A percentile compares a stretch with the other conserved stretches of the same genome.
phyloP scores from a whole-genome alignment of 2,797 vertebrate species.

The Pipistrellus pipistrellus region DNA sequence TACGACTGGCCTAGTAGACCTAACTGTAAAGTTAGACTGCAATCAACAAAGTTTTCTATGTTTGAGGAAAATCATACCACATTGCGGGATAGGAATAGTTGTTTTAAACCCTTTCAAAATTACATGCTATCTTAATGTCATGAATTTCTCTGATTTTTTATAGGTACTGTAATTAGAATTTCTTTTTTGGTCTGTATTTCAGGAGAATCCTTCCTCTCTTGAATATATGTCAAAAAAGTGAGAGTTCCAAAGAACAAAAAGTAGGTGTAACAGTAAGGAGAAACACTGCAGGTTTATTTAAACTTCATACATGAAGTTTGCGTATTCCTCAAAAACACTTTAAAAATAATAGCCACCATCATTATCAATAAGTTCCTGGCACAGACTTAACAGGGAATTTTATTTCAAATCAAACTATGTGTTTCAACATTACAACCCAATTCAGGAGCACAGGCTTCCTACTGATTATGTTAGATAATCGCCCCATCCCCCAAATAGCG shows the following conservation, averaged over 20 bases:
- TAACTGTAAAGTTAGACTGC: conserved; percentile 4
- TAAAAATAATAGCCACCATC: neutral
- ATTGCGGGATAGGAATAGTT: neutral
- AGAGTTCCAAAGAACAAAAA: conserved; percentile 20
- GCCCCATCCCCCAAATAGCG: neutral
- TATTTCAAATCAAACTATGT: neutral
- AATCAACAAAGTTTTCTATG: conserved; percentile 19
- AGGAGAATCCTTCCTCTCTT: neutral
- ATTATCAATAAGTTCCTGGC: neutral
- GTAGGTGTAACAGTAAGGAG: neutral
- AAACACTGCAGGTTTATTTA: neutral
- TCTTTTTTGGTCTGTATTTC: neutral
- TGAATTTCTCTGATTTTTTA: neutral
- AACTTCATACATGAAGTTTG: neutral
- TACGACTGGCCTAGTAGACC: neutral
- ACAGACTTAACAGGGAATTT: neutral
- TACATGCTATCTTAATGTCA: neutral
- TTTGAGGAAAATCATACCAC: neutral
- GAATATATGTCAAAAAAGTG: neutral
- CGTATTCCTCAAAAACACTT: conserved; percentile 1
- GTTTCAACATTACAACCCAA: neutral
- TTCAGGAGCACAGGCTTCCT: neutral
- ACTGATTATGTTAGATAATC: neutral
- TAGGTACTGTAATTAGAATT: neutral
- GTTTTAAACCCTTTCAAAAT: conserved; percentile 21